Conservation (phyloP, 1,140 invertebrate genomes). For the Nomia melanderi region DNA sequence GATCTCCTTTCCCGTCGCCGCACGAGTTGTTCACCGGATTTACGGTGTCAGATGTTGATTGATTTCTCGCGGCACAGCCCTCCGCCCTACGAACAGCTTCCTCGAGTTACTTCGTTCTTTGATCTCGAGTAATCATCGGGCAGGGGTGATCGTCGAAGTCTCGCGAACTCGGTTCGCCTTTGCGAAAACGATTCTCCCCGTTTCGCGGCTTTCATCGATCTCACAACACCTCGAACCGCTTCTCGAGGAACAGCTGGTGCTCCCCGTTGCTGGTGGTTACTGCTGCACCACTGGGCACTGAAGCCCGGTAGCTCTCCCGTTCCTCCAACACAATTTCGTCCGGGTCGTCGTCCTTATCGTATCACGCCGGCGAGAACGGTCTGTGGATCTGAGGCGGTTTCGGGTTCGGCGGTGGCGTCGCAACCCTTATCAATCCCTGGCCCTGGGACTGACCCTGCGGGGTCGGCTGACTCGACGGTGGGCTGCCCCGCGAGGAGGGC, state of each 20-base stretch:
- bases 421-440: constrained; percentile 76
- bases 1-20: too few relatives aligned
- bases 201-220: neutral
- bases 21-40: too few relatives aligned
- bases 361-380: constrained; percentile 80
- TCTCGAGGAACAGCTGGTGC: constrained; percentile 33
- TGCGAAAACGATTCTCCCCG: neutral
- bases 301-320: too few relatives aligned
- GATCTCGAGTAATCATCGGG: constrained; percentile 1
- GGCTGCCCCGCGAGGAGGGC: constrained; percentile 78
- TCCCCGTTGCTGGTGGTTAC: constrained; percentile 26
- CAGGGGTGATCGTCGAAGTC: neutral
- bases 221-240: constrained; percentile 63
- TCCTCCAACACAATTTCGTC: neutral
- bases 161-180: neutral
- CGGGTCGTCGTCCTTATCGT: constrained; percentile 55
- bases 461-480: constrained; percentile 66
- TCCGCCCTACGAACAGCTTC: too few relatives aligned
- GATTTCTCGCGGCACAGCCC: constrained; percentile 3
- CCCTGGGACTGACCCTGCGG: constrained; percentile 65
- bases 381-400: constrained; percentile 79
- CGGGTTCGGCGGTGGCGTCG: constrained; percentile 73
- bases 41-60: constrained; percentile 1
- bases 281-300: too few relatives aligned
- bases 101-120: neutral